Evolutionary conservation across 2,797 vertebrate species (phyloP), one percentile per base, ranked within the genome.

Genomic region (Acrocephalus scirpaceus): DNA sequence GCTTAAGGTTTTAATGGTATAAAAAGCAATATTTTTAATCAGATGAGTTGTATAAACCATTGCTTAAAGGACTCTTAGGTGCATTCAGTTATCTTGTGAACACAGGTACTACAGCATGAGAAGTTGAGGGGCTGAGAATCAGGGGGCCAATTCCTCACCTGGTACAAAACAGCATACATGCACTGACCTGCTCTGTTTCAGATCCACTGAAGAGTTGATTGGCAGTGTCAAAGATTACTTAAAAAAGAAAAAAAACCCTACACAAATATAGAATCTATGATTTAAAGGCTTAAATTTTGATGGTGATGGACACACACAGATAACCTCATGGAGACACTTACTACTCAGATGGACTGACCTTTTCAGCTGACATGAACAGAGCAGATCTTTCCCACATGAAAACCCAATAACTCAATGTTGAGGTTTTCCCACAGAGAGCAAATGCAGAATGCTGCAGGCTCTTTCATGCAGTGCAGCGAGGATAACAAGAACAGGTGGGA

Each of bases 341-440:
- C 21, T 78, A 13, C 25, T 88, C 23, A 69, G 11, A 9, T 14
- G 32, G 17, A 72, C 22, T 30, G 65, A 51, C 6, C 1, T 51
- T 71, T 25, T 36, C 40, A 86, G 30, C 17, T 74, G 53, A 67
- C 4, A 27, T 54, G 29, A 54, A 14, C 13, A 29, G 58, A 47
- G 9, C 14, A 66, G 51, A 18, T 58, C 19, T 62, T 83, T 54
- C 45, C 29, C 18, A 34, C 1, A 4, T 1, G 2, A 48, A 45
- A 76, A 5, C 13, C 19, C 47, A 51, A 66, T 42, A 60, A 62
- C 2, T 7, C 18, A 79, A 7, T 3, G 10, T 14, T 38, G 20
- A 0, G 0, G 4, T 53, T 82, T 81, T 60, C 72, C 61, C 5
- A 42, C 8, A 8, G 16, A 23, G 11, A 75, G 14, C 0, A 76